Conservation (phyloP, 2,888 invertebrate species). For the Subacronicta megacephala region DNA sequence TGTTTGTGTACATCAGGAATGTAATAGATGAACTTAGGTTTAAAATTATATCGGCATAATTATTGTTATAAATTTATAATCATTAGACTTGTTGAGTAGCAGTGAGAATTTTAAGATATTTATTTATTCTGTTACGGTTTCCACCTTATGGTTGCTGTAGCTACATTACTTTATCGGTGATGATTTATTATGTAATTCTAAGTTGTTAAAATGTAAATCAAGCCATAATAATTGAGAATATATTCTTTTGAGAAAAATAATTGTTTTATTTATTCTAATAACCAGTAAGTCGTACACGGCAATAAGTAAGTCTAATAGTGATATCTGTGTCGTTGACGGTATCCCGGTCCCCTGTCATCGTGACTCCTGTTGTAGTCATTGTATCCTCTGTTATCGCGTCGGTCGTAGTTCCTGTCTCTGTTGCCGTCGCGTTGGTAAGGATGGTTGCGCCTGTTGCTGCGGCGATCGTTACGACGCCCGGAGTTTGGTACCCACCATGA, state of each 20-base stretch:
- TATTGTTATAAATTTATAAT: constrained; percentile 87
- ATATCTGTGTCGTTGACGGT: constrained; percentile 60
- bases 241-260: constrained; percentile 85
- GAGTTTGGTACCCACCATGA: constrained; percentile 84
- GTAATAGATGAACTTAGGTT: constrained; percentile 73
- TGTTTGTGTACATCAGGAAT: constrained; percentile 74
- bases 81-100: constrained; percentile 88
- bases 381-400: constrained; percentile 52
- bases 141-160: constrained; percentile 83
- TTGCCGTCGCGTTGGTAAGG: constrained; percentile 58
- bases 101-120: constrained; percentile 83
- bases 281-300: constrained; percentile 2
- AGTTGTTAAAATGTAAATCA: constrained; percentile 89
- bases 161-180: constrained; percentile 87
- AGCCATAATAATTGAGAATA: constrained; percentile 90
- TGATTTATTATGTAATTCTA: constrained; percentile 88
- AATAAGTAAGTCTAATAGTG: constrained; percentile 49
- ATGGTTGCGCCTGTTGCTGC: constrained; percentile 57
- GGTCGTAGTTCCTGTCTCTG: constrained; percentile 56
- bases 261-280: constrained; percentile 53
- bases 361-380: constrained; percentile 58
- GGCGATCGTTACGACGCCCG: constrained; percentile 72
- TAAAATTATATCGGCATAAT: constrained; percentile 84
- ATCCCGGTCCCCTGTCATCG: constrained; percentile 53
- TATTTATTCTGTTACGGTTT: constrained; percentile 86